phyloP scores from a whole-genome alignment of 1,140 invertebrate species.

The Drosophila neocordata region DNA sequence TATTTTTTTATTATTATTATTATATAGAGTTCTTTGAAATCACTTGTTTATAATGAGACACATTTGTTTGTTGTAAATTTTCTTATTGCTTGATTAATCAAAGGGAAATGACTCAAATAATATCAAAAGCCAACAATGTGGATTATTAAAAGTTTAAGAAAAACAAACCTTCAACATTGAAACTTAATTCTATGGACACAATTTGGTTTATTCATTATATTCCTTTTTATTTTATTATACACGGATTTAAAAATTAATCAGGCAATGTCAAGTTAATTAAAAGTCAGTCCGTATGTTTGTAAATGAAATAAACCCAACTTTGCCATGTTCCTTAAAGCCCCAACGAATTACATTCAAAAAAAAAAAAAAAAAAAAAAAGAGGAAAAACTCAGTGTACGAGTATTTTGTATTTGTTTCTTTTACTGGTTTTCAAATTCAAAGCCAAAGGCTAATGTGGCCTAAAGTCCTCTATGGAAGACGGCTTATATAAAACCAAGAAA shows the following conservation, averaged over 20 bases:
- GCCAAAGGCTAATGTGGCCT: slow-evolving; percentile 43
- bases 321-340: not conserved
- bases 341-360: too few relatives aligned
- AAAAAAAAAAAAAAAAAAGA: not conserved
- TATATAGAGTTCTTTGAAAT: slow-evolving; percentile 7
- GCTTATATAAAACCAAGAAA: slow-evolving; percentile 33
- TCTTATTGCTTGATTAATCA: slow-evolving; percentile 2
- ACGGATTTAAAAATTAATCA: not conserved
- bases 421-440: slow-evolving; percentile 59
- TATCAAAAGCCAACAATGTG: not conserved
- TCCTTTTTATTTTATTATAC: not conserved
- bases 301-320: slow-evolving; percentile 2
- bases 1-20: not conserved
- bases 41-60: slow-evolving; percentile 10
- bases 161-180: not conserved
- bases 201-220: not conserved
- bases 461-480: not conserved
- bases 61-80: slow-evolving; percentile 12
- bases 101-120: not conserved
- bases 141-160: not conserved
- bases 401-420: not conserved
- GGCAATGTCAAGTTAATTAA: slow-evolving; percentile 4
- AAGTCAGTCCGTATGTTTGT: not conserved
- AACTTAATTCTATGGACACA: not conserved
- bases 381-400: not conserved